Base-by-base conservation (phyloP, 2,797 vertebrate genomes). In the Coracias cyanogaster region DNA sequence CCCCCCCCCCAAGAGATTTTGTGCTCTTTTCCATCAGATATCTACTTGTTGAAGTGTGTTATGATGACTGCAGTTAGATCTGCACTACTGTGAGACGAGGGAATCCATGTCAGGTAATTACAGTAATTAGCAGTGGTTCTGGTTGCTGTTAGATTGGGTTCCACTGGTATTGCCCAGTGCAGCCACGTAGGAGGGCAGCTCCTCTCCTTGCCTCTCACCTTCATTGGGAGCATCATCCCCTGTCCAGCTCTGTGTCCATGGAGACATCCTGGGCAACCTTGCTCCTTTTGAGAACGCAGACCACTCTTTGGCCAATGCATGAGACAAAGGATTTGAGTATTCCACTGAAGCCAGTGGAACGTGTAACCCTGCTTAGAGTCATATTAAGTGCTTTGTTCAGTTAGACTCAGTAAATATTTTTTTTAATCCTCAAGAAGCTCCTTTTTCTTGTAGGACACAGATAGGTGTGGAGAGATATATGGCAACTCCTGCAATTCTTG, bases 181-280 rank as follows among this genome's bases (percentile, higher is more conserved):
- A 86, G 43, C 14, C 35, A 31, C 0, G 1, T 13, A 62, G 24
- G 15, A 74, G 14, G 52, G 41, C n/a, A 89, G 35, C 22, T 80
- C 15, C 49, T 72, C 52, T 62, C 29, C 55, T 70, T 1, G 0
- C 8, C 14, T 43, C 29, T 26, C 51, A 9, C 22, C 52, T 37
- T 54, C 35, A 26, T 6, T 35, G 55, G n/a, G 39, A 82, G 9
- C 25, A 57, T 54, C 66, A 72, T 10, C 60, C 52, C 9, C 15
- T 77, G 33, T 10, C 48, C 33, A 0, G 0, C 28, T 51, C 64
- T n/a, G 21, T 1, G 0, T 58, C 46, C 1, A 1, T n/a, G 48
- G 66, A 37, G 9, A 22, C 1, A 4, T 72, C 39, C 54, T 41
- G 46, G 35, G 18, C 41, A 83, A 54, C 33, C 29, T 78, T 69